Conservation (phyloP, 2,888 invertebrate genomes). For the Malthinus seriepunctatus region DNA sequence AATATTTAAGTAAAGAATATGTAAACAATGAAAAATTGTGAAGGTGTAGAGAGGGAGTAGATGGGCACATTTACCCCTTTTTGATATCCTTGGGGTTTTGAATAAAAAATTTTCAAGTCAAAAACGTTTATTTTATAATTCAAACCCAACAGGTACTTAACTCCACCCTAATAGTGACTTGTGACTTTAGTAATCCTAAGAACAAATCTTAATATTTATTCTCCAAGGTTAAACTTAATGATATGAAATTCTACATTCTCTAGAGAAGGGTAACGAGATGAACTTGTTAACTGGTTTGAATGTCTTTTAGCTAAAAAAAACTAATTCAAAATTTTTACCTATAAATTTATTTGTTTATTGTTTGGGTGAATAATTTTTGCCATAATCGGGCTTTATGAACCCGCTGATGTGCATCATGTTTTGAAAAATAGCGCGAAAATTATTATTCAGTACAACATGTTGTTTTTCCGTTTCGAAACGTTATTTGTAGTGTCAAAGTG, state of each 20-base stretch:
- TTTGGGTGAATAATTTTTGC: no score
- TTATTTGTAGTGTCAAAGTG: constrained; percentile 24
- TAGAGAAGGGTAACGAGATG: not conserved
- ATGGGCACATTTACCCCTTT: no score
- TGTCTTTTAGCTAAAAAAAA: not conserved
- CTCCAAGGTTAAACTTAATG: constrained; percentile 10
- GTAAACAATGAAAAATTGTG: no score
- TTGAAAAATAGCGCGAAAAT: constrained; percentile 6
- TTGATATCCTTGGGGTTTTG: no score
- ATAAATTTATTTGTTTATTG: no score
- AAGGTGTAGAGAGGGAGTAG: no score
- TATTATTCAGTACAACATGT: constrained; percentile 7
- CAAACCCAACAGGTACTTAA: not conserved
- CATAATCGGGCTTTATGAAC: not conserved
- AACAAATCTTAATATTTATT: constrained; percentile 9
- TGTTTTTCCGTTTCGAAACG: constrained; percentile 26
- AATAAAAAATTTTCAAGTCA: no score
- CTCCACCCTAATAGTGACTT: constrained; percentile 1
- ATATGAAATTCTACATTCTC: constrained; percentile 8
- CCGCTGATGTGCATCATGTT: not conserved
- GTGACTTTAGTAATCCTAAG: constrained; percentile 4
- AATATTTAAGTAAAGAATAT: no score
- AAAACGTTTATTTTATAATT: not conserved
- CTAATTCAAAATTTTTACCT: no score
- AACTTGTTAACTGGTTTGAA: constrained; percentile 4